A percentile compares a stretch with the other conserved stretches of the same genome.
Evolutionary conservation across 1,140 invertebrate genomes (phyloP).

Genomic region (Sycobia sp.): DNA sequence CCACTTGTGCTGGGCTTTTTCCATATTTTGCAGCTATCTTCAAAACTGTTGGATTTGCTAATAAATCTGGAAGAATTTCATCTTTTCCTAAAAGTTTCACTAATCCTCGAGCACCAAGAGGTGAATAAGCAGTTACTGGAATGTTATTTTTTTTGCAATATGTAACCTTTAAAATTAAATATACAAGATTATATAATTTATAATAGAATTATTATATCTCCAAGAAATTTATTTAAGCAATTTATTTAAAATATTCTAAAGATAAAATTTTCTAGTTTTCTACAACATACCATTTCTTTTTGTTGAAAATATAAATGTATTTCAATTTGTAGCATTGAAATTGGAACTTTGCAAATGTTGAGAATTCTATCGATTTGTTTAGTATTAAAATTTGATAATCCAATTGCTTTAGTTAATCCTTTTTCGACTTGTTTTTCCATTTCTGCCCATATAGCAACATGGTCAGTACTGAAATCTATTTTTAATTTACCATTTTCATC

Average conservation of each 20-base stretch:
- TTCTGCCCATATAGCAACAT: constrained; percentile 73
- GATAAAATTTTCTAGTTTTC: neutral
- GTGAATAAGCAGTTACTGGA: constrained; percentile 67
- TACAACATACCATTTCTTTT: constrained; percentile 55
- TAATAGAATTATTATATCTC: neutral
- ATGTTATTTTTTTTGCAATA: constrained; percentile 66
- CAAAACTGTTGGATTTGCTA: constrained; percentile 70
- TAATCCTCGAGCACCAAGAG: constrained; percentile 68
- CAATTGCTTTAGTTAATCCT: constrained; percentile 72
- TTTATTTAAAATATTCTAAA: neutral
- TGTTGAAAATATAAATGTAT: constrained; percentile 72
- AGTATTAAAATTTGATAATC: constrained; percentile 80
- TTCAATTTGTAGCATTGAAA: constrained; percentile 75
- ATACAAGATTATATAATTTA: constrained; percentile 14
- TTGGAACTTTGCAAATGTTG: constrained; percentile 63
- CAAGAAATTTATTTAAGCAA: neutral
- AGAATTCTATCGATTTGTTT: constrained; percentile 71
- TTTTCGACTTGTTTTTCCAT: constrained; percentile 72
- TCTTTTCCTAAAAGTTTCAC: constrained; percentile 59
- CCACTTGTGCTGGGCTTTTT: constrained; percentile 68
- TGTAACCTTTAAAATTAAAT: constrained; percentile 51
- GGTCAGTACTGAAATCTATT: constrained; percentile 71
- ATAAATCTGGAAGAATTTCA: constrained; percentile 66
- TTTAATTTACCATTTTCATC: constrained; percentile 68
- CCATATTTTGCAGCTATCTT: constrained; percentile 67